Base-by-base conservation (phyloP, 1,140 invertebrate species). In the Atopsyche davidsoni region DNA sequence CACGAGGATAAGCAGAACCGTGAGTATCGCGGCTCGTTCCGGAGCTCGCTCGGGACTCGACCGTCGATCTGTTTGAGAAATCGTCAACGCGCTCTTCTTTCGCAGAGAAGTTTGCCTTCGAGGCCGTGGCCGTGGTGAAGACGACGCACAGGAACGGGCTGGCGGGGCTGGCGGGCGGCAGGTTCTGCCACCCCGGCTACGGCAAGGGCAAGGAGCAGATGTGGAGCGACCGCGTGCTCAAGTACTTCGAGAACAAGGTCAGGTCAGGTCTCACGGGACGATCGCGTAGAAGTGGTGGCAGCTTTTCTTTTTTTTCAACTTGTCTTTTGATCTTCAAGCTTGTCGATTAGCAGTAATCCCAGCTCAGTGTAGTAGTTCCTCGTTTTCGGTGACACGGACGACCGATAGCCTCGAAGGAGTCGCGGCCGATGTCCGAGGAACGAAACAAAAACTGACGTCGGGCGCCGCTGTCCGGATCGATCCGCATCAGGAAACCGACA, bases 111-210 rank as follows among this genome's bases (percentile, higher is more conserved):
- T 75, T 63, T 53, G 67, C 75, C 13, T 81, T 77, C 51, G 67
- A 80, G 65, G 68, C 76, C 0, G 80, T 79, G 4, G 78, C 73
- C 0, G 63, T 83, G n/a, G 74, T 79, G 0, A 67, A 63, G 9
- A 58, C 53, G 25, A 67, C 41, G 14, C 59, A 69, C 51, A 62
- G 47, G 1, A 64, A 58, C 41, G 73, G 68, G 1, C 56, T 79
- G 1, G 62, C 61, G 7, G 65, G 65, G 14, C 62, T 81, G 1
- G 66, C 64, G 45, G 69, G 71, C 2, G 68, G 64, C 2, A 73
- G 68, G n/a, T 77, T 78, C 54, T 83, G 81, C 53, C 81, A 83
- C 62, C 80, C 80, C 3, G 81, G 81, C 0, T 75, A 80, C 16
- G 67, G 75, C 16, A 62, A 68, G 11, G 65, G 73, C 2, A 57